A percentile compares a stretch with the other conserved stretches of the same genome.
phyloP scores from a whole-genome alignment of 2,888 invertebrate species.

The Mesorhabditis spiculigera region DNA sequence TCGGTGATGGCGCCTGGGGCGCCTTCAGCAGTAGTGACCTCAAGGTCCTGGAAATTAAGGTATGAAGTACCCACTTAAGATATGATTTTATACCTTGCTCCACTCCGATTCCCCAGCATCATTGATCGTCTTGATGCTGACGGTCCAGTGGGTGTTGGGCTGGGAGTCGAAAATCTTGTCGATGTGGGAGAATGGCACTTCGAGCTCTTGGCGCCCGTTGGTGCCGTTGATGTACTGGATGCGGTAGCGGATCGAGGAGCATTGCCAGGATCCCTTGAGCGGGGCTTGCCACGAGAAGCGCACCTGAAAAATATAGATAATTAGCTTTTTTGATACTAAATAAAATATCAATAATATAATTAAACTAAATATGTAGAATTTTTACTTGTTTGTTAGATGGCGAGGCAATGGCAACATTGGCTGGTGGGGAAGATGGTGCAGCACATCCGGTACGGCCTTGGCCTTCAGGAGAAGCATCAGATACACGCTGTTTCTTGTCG shows the following conservation, averaged over 20 bases:
- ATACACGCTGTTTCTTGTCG: slow-evolving; percentile 48
- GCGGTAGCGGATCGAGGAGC: slow-evolving; percentile 51
- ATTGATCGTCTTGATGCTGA: slow-evolving; percentile 54
- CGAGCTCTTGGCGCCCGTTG: slow-evolving; percentile 33
- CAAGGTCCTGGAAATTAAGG: slow-evolving; percentile 38
- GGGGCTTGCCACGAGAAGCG: slow-evolving; percentile 57
- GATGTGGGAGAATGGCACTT: slow-evolving; percentile 39
- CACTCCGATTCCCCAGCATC: slow-evolving; percentile 54
- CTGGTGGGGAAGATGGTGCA: slow-evolving; percentile 55
- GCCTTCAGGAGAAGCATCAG: slow-evolving; percentile 56
- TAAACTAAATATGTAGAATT: neutral
- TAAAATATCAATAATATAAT: neutral
- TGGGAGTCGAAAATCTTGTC: slow-evolving; percentile 54
- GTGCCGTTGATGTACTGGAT: slow-evolving; percentile 55
- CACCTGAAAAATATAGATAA: slow-evolving; percentile 10
- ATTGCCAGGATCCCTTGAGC: slow-evolving; percentile 52
- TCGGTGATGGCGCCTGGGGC: slow-evolving; percentile 52
- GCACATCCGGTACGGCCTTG: slow-evolving; percentile 57
- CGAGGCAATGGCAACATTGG: slow-evolving; percentile 49
- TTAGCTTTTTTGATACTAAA: neutral
- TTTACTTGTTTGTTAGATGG: slow-evolving; percentile 45
- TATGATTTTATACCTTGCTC: slow-evolving; percentile 33
- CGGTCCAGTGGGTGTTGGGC: slow-evolving; percentile 55
- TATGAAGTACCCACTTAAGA: no score
- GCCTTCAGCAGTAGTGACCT: slow-evolving; percentile 50